These are phyloP conservation scores for Epistrophella euchroma DNA, from an alignment of 2,888 invertebrate genomes.

Conservation along the genomic window DNA sequence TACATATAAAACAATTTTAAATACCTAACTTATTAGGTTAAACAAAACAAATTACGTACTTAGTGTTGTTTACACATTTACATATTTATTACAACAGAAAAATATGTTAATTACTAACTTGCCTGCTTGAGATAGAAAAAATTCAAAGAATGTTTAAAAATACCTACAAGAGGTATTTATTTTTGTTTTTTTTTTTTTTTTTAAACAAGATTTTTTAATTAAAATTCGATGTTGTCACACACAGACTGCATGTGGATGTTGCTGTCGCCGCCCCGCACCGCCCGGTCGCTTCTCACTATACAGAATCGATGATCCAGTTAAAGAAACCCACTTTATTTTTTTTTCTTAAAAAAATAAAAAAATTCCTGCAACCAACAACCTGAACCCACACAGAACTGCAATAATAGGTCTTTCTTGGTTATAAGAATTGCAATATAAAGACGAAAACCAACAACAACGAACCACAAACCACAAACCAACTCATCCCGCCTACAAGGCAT, in stretches of 20 bases:
- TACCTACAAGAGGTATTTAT: background rate
- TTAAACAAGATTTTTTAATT: background rate
- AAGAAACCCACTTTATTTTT: background rate
- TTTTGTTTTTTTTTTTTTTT: background rate
- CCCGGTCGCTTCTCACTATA: background rate
- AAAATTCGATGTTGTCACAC: conserved; percentile 7
- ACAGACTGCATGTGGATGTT: background rate
- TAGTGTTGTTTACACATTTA: too few relatives aligned
- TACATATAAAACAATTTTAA: too few relatives aligned
- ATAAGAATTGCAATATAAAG: conserved; percentile 1
- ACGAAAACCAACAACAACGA: conserved; percentile 3
- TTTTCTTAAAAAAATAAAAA: background rate
- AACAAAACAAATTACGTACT: too few relatives aligned
- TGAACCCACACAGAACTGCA: conserved; percentile 3
- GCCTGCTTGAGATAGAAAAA: too few relatives aligned
- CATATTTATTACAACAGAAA: background rate
- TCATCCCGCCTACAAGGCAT: conserved; percentile 43
- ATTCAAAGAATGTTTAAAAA: background rate
- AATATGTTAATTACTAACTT: background rate
- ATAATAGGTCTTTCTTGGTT: background rate
- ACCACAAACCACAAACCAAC: background rate
- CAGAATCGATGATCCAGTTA: background rate
- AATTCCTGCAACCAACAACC: background rate
- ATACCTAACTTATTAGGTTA: too few relatives aligned
- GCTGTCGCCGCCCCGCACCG: background rate